A percentile compares a stretch with the other conserved stretches of the same genome.
Conservation (phyloP, 2,888 invertebrate species). For the Phalangium opilio region DNA sequence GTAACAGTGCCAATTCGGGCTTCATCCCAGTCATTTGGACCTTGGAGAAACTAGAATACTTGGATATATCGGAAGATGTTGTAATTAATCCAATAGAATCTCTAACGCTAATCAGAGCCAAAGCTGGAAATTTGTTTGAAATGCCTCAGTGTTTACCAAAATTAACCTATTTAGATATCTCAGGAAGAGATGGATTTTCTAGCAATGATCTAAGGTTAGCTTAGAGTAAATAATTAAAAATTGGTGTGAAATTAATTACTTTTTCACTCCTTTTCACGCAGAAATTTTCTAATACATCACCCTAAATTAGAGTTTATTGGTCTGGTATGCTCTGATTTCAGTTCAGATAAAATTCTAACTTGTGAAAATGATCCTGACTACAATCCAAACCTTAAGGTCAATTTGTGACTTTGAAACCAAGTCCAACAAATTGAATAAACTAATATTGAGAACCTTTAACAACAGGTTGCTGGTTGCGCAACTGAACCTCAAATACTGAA, state of each 20-base stretch:
- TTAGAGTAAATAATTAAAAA: not conserved
- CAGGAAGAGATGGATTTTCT: constrained; percentile 41
- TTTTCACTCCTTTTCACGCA: constrained; percentile 18
- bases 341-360: constrained; percentile 38
- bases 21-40: constrained; percentile 37
- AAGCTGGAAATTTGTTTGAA: constrained; percentile 28
- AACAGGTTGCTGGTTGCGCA: constrained; percentile 40
- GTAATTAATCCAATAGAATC: constrained; percentile 28
- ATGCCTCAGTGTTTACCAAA: constrained; percentile 34
- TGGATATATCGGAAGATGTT: constrained; percentile 43
- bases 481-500: constrained; percentile 42
- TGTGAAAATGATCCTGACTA: constrained; percentile 34
- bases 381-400: constrained; percentile 32
- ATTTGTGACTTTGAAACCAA: constrained; percentile 1
- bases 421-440: not conserved
- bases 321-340: constrained; percentile 39
- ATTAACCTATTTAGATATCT: constrained; percentile 46
- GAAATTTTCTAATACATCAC: constrained; percentile 31
- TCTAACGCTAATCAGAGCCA: constrained; percentile 29
- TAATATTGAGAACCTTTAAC: not conserved
- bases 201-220: constrained; percentile 33
- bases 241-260: not conserved
- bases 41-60: constrained; percentile 36
- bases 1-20: constrained; percentile 16
- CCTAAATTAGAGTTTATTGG: constrained; percentile 40